Base-by-base conservation (phyloP, 2,797 vertebrate genomes). In the Catostomus latipinnis region DNA sequence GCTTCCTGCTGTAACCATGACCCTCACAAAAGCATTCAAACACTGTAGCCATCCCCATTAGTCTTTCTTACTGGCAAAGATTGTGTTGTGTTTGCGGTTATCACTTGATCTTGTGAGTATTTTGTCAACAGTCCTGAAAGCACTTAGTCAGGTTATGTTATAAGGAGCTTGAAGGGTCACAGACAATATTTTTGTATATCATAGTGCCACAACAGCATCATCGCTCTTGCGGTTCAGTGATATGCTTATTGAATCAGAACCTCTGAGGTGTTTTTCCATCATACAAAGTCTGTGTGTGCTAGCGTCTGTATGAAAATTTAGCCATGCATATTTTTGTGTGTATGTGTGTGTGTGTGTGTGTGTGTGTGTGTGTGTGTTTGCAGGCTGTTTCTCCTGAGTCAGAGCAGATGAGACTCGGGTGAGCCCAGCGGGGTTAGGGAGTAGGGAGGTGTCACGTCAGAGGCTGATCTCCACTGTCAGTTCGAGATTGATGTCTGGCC, bases 361-460 rank as follows among this genome's bases (percentile, higher is more conserved):
- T 50, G 74, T n/a, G 61, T 63, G 61, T 22, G 45, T 52, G 16
- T 18, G 16, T 18, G 16, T 18, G 16, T 18, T 74, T 74, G 14
- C 18, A 8, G 54, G 54, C n/a, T 66, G 66, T 76, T 58, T 73
- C 58, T 67, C 22, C 46, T 78, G 76, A 74, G 70, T 83, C 67
- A 80, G 61, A 58, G 58, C 71, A 77, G 70, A 63, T 81, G 78
- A 73, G 61, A 57, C 43, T 48, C 18, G 65, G 61, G 58, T 63
- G 57, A 81, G 60, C 58, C 50, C 63, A 71, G 46, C 12, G 45
- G 45, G 74, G 74, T 81, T 63, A 78, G 49, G 70, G 71, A 46
- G 68, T 71, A 62, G 65, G 63, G 74, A 78, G 76, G 81, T 81
- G 84, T 83, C 79, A 81, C 71, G 73, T 85, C 70, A 78, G 71